Evolutionary conservation across 2,113 vertebrate species (phyloP), one percentile per base, ranked within the genome.

Genomic region (Nycticorax nycticorax): DNA sequence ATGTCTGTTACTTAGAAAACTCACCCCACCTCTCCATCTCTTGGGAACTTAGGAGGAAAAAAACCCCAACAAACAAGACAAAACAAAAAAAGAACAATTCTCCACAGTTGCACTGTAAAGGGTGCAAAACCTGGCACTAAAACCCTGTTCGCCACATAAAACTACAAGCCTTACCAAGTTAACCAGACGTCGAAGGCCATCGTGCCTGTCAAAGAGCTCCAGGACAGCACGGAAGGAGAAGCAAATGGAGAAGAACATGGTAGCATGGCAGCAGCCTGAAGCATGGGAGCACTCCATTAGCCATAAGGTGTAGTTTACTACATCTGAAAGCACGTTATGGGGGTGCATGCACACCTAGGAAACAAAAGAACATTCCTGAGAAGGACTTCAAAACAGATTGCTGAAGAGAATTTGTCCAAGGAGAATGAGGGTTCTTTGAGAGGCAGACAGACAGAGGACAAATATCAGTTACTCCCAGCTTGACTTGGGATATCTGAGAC

Each of bases 221-320:
- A 99, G 98, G 45, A 99, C 99, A 11, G 99, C 99, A 35, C 99
- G 99, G 96, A 99, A 99, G 56, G 99, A 99, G 97, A 99, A 99
- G 94, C 99, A 99, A 97, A 99, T 99, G 87, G 99, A 99, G 98
- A 99, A 99, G 98, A 99, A 99, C 99, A 99, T 99, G 93, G 99
- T 99, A 88, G 99, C 99, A 52, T 99, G 99, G 97, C 99, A 99
- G 98, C 99, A 99, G 85, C 99, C 99, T 0, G 99, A 99, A n/a
- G 99, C 99, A 3, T 99, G 99, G 52, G 99, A 99, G 95, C 99
- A 99, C 86, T 99, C 99, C 98, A 99, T 98, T 81, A 99, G 98
- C 99, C 99, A 99, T 71, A 99, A 97, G 6, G 99, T 99, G 93
- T 99, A 99, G 94, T 98, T 99, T 63, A 99, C 99, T 74, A 99